Evolutionary conservation across 2,113 vertebrate genomes (phyloP), one percentile per base, ranked within the genome.

Genomic region (Hippocampus abdominalis): DNA sequence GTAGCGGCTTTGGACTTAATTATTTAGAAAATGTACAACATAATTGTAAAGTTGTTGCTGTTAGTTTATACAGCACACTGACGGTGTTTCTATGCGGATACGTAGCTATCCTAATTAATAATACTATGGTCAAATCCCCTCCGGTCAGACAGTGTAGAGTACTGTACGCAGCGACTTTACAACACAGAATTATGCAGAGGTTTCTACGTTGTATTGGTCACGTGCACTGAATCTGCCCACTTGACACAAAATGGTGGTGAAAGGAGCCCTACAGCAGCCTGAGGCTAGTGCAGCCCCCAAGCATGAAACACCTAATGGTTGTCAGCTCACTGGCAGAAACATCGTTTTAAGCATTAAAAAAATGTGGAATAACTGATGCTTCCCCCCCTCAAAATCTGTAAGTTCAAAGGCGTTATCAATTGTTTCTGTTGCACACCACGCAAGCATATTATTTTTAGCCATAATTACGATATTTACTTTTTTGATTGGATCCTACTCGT

Each of bases 211-310:
- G 42, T 8, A 36, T n/a, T 20, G 62, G 36, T 64, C 32, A 51
- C 32, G 64, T 39, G 60, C 32, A 20, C 69, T 32, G 29, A 73
- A 57, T 21, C 20, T 54, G 44, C 62, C 63, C 4, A 16, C 76
- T 69, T 74, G 64, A 79, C 68, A 73, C 48, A 21, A 63, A 74
- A 76, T 71, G 54, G 76, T 56, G 53, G 23, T 23, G 63, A 69
- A 62, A 64, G 59, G 48, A 69, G 70, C 76, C 25, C 40, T 69
- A 40, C 7, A 29, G 36, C n/a, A 51, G 71, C 74, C 75, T 53
- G 56, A 60, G 80, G 73, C 72, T 42, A 72, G 8, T 42, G 64
- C 42, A 72, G 54, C 64, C 71, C 73, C 61, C n/a, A 3, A 70
- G 71, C 73, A 29, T 73, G 48, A 82, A 70, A 39, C 9, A 65